These are phyloP conservation scores for Drosophila limbata DNA, from an alignment of 2,888 invertebrate species.

Conservation along the genomic window DNA sequence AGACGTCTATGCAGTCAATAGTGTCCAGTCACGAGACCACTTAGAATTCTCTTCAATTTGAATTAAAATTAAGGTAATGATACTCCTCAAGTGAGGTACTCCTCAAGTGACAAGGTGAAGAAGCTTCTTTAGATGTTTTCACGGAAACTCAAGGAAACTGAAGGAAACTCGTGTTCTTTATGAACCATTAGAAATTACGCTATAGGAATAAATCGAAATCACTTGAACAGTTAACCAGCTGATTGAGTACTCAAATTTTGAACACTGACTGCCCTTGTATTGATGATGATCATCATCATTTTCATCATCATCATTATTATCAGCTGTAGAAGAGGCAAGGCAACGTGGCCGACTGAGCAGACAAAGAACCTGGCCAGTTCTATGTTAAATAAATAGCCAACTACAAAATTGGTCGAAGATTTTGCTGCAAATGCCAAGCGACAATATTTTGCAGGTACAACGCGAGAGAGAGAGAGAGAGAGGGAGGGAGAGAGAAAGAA, in stretches of 20 bases:
- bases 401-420: constrained; percentile 32
- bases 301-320: constrained; percentile 6
- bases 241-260: constrained; percentile 61
- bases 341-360: constrained; percentile 29
- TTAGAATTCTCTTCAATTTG: constrained; percentile 1
- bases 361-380: constrained; percentile 38
- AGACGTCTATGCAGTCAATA: neutral
- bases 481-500: constrained; percentile 10
- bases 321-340: constrained; percentile 17
- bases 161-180: constrained; percentile 27
- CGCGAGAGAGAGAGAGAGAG: neutral
- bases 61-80: constrained; percentile 2
- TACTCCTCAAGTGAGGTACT: too few species aligned
- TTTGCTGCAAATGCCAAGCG: constrained; percentile 47
- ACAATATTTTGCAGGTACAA: constrained; percentile 56
- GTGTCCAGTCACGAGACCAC: constrained; percentile 3
- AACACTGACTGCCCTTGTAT: constrained; percentile 39
- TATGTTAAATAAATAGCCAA: constrained; percentile 68
- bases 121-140: constrained; percentile 6
- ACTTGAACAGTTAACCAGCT: constrained; percentile 49
- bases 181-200: constrained; percentile 25
- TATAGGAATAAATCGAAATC: constrained; percentile 20
- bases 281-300: constrained; percentile 1
- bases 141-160: neutral
- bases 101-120: neutral